Conservation (phyloP, 2,888 invertebrate genomes). For the Myopa tessellatipennis region DNA sequence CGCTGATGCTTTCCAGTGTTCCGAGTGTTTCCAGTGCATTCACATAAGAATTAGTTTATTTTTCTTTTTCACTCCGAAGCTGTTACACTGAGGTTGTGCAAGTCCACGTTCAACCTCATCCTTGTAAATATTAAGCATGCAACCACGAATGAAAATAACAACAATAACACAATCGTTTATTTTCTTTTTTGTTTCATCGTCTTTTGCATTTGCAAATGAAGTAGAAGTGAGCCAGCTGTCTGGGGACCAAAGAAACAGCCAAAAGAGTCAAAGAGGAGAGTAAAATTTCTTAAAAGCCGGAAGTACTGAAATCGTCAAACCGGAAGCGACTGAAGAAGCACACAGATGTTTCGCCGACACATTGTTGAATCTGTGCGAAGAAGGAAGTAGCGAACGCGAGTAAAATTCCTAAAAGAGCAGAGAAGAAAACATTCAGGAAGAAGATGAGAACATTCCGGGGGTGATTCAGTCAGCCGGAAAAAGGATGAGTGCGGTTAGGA, state of each 20-base stretch:
- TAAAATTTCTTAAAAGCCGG: conserved; percentile 12
- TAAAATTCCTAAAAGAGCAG: too few species aligned
- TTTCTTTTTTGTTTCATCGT: neutral
- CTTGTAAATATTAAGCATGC: too few species aligned
- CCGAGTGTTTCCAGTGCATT: neutral
- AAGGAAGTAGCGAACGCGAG: neutral
- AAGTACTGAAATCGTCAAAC: conserved; percentile 1
- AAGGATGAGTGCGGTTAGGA: too few species aligned
- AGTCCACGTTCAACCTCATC: too few species aligned
- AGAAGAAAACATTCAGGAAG: too few species aligned
- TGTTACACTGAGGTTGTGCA: too few species aligned
- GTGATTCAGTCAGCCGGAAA: too few species aligned
- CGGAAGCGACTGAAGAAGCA: conserved; percentile 5
- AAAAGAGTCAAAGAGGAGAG: neutral
- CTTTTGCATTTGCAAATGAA: conserved; percentile 1
- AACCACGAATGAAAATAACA: neutral
- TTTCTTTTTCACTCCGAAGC: neutral
- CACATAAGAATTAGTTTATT: conserved; percentile 8
- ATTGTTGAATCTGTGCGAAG: neutral
- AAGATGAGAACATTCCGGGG: too few species aligned
- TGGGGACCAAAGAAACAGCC: neutral
- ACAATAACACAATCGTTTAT: neutral
- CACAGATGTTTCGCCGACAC: neutral
- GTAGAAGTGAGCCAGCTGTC: neutral
- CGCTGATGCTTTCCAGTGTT: neutral